A percentile compares a stretch with the other conserved stretches of the same genome.
These are phyloP conservation scores for Mimachlamys varia DNA, from an alignment of 2,888 invertebrate species.

Conservation along the genomic window DNA sequence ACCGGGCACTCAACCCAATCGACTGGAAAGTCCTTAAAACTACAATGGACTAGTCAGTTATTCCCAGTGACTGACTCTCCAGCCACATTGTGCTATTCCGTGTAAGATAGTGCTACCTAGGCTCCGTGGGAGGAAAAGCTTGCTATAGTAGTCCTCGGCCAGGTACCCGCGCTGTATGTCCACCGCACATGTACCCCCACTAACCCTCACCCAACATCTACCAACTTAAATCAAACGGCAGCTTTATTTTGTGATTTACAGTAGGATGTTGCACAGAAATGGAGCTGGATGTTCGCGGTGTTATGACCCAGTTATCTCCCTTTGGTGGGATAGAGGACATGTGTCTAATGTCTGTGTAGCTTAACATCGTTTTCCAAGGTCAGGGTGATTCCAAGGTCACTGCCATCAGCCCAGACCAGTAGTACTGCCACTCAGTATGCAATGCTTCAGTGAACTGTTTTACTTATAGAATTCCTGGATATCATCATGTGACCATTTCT, in stretches of 20 bases:
- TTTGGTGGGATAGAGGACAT: background rate
- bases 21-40: background rate
- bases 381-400: too few species aligned
- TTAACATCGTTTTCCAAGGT: background rate
- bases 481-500: background rate
- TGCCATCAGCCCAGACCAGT: background rate
- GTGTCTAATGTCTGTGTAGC: background rate
- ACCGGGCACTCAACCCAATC: background rate
- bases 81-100: conserved; percentile 10
- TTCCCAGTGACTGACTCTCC: background rate
- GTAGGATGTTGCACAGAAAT: background rate
- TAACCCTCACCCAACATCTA: background rate
- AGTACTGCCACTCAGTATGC: background rate
- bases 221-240: conserved; percentile 24
- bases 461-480: background rate
- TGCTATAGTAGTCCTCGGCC: background rate
- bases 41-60: background rate
- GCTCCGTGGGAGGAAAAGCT: background rate
- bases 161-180: background rate
- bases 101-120: background rate
- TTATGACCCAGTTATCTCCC: background rate
- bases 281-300: background rate
- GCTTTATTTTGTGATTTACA: conserved; percentile 27
- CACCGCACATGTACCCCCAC: background rate
- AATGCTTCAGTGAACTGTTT: background rate